phyloP scores from a whole-genome alignment of 30 jellyfish, hydroid and myxozoan species.

The Turritopsis dohrnii region DNA sequence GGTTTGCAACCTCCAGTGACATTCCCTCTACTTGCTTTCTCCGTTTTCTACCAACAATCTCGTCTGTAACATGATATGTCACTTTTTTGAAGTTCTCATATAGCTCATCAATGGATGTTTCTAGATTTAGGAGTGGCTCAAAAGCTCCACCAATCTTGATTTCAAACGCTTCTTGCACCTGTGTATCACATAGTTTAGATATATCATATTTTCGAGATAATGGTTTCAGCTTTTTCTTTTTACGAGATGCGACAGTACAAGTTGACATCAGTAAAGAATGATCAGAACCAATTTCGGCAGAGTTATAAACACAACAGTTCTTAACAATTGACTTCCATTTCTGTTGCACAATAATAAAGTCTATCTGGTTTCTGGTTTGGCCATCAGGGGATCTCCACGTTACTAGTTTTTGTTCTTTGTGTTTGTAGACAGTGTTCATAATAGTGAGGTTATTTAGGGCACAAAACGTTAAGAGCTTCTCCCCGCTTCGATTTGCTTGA shows the following conservation, averaged over 20 bases:
- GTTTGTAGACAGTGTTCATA: constrained; percentile 29
- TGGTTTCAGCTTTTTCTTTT: neutral
- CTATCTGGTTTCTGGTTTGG: constrained; percentile 20
- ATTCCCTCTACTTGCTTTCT: neutral
- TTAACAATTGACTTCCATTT: neutral
- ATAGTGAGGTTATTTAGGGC: constrained; percentile 11
- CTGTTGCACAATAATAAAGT: constrained; percentile 24
- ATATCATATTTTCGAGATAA: neutral
- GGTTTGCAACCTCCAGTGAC: neutral
- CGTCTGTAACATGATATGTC: neutral
- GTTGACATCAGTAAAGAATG: neutral
- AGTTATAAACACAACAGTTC: neutral
- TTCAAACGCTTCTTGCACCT: neutral
- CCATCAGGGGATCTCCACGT: constrained; percentile 52
- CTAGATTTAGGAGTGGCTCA: neutral
- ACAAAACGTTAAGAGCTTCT: constrained; percentile 23
- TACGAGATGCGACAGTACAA: neutral
- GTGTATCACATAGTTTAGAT: neutral
- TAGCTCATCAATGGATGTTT: neutral
- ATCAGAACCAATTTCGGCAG: constrained; percentile 6
- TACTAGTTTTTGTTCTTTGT: constrained; percentile 21
- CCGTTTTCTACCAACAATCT: neutral
- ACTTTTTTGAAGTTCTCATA: neutral
- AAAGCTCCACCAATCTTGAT: neutral
- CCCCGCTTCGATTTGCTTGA: neutral